Evolutionary conservation across 2,797 vertebrate species (phyloP), one percentile per base, ranked within the genome.

Genomic region (Xiphorhynchus erythropygius): DNA sequence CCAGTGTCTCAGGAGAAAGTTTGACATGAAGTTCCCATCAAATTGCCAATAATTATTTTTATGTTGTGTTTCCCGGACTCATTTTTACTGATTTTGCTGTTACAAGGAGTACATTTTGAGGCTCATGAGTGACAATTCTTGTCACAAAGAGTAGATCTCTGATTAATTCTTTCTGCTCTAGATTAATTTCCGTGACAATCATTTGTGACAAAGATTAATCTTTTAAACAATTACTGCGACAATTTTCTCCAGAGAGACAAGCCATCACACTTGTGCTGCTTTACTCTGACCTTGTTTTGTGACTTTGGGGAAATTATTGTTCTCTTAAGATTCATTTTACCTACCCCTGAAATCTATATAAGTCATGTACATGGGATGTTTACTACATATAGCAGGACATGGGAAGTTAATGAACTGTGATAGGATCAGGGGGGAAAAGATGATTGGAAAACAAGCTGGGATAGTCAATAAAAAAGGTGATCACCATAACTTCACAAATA

Each of bases 181-280:
- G 68, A 89, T 92, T 95, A 88, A 92, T 93, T 96, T 94, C 85
- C 2, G 56, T 94, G 93, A 95, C 84, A 96, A 84, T 92, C 33
- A 90, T 78, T 93, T 91, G 84, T 87, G 90, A 88, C 90, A 95
- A 87, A 84, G 94, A 93, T 95, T 96, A 97, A 96, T 96, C 81
- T 95, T 94, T 94, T 68, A 70, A 87, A 91, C 63, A 37, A 95
- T 96, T 91, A 95, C 87, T 65, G n/a, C 74, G 91, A 79, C 62
- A 94, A 84, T 79, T 87, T 93, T 89, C 81, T 46, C 67, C 77
- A 76, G n/a, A 47, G 80, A 81, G 86, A 65, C 67, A 91, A 94
- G 52, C 30, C 55, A 70, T 82, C 83, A 90, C 55, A 52, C 25
- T 91, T 84, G 27, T 67, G 22, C 22, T 91, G 28, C 37, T 79